Conservation (phyloP, 2,113 vertebrate species). For the Myrmecobius fasciatus region DNA sequence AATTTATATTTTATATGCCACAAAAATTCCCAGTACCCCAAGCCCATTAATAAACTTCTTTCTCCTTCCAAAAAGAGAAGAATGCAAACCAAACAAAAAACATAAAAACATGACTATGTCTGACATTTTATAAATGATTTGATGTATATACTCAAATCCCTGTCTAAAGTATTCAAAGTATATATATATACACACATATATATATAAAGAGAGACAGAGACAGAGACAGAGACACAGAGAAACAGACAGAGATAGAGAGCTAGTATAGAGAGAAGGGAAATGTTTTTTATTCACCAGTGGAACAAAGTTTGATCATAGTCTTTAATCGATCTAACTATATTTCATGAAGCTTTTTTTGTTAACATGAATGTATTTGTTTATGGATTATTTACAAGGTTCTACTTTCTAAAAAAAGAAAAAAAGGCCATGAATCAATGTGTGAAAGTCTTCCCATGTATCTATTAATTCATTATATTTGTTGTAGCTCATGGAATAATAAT, state of each 20-base stretch:
- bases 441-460: neutral
- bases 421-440: neutral
- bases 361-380: neutral
- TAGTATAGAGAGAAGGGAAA: neutral
- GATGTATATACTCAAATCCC: neutral
- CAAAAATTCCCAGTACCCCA: neutral
- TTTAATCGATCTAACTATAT: neutral
- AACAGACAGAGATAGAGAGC: no score
- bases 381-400: neutral
- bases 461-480: neutral
- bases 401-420: neutral
- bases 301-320: neutral
- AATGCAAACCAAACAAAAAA: neutral
- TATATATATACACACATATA: no score
- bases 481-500: no score
- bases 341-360: neutral
- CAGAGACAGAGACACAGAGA: no score
- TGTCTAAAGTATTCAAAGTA: no score
- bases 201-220: no score
- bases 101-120: neutral
- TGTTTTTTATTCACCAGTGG: neutral
- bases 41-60: neutral
- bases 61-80: neutral
- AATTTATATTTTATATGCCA: neutral
- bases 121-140: neutral